Percentiles rank a stretch among this genome's conserved stretches.
phyloP scores from a whole-genome alignment of 1,140 invertebrate species.

The Ganaspis sp. region DNA sequence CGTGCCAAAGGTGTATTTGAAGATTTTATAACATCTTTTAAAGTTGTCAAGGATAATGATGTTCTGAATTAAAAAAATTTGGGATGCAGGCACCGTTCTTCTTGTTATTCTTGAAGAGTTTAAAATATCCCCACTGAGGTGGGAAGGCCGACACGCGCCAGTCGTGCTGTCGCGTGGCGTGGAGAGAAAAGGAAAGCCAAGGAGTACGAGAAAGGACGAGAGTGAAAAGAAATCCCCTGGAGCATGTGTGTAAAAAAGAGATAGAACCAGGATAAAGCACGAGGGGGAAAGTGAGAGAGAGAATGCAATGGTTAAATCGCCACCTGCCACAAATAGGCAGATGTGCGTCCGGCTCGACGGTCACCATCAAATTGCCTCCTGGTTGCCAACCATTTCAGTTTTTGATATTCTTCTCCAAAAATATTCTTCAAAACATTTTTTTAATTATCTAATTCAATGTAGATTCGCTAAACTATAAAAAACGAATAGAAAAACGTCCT shows the following conservation, averaged over 20 bases:
- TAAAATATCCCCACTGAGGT: constrained; percentile 40
- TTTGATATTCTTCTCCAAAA: constrained; percentile 14
- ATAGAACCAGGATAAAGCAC: constrained; percentile 23
- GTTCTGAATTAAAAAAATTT: not conserved
- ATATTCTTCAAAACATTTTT: constrained; percentile 6
- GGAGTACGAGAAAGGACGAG: constrained; percentile 40
- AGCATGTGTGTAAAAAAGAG: constrained; percentile 18
- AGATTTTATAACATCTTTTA: too few relatives aligned
- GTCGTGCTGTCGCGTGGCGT: constrained; percentile 62
- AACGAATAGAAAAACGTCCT: too few relatives aligned
- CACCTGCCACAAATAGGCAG: constrained; percentile 67
- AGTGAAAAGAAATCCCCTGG: constrained; percentile 38
- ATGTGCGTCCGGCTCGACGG: constrained; percentile 61
- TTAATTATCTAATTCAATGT: constrained; percentile 14
- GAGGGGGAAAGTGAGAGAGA: constrained; percentile 43
- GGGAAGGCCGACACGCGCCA: constrained; percentile 58
- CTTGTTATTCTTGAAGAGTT: not conserved
- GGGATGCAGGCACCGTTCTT: not conserved
- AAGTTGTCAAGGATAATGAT: too few relatives aligned
- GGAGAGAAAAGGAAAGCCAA: constrained; percentile 37
- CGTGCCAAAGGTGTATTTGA: too few relatives aligned
- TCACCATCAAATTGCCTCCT: constrained; percentile 63
- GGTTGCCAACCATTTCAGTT: constrained; percentile 53
- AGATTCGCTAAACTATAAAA: not conserved
- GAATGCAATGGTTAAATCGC: constrained; percentile 59